Percentiles rank a stretch among this genome's conserved stretches.
These are phyloP conservation scores for human DNA, from an alignment of 2,113 vertebrate genomes.

Conservation along the genomic window DNA sequence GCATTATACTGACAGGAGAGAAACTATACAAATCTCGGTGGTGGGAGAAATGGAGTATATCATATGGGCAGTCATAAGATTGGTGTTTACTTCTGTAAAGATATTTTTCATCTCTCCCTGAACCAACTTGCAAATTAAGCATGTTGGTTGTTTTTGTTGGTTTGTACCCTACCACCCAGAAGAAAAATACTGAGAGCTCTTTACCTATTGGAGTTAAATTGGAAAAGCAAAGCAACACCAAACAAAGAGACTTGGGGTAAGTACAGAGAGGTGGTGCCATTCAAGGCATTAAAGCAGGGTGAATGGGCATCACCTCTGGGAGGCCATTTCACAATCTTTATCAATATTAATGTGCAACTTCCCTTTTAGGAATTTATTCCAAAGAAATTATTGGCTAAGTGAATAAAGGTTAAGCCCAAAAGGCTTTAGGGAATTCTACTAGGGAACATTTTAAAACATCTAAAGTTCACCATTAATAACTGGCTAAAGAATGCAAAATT, in stretches of 20 bases:
- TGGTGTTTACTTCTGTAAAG: neutral
- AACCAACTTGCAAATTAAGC: neutral
- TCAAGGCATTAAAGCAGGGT: neutral
- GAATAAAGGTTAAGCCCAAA: neutral
- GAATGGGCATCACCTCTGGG: neutral
- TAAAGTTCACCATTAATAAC: neutral
- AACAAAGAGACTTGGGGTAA: neutral
- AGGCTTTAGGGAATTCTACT: neutral
- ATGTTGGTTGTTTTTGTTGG: neutral
- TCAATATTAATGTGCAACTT: neutral
- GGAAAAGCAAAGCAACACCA: constrained; percentile 28
- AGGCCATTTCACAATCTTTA: neutral
- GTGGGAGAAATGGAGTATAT: neutral
- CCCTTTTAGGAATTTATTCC: neutral
- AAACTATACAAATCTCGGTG: neutral
- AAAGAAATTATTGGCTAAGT: neutral
- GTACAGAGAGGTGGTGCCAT: neutral
- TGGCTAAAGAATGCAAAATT: neutral
- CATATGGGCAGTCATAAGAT: too few species aligned
- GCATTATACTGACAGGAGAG: neutral
- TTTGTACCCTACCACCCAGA: neutral
- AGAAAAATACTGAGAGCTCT: neutral
- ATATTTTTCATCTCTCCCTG: neutral
- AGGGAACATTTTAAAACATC: neutral
- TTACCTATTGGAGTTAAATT: neutral